Conservation (phyloP, 2,888 invertebrate genomes). For the Schrankia costaestrigalis region DNA sequence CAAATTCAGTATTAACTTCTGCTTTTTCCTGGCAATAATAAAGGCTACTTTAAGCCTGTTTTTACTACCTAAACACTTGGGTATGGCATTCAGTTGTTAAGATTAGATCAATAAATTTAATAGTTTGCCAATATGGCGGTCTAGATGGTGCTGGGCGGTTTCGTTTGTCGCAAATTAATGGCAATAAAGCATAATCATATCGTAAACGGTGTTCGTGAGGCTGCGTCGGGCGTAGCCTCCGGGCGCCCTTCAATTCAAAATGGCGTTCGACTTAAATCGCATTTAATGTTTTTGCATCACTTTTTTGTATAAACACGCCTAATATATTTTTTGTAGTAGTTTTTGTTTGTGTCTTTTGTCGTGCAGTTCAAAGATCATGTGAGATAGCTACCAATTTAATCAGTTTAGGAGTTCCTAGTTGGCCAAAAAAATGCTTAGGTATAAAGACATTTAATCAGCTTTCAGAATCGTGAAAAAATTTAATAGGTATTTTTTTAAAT, state of each 20-base stretch:
- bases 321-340: slow-evolving; percentile 14
- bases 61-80: too few species aligned
- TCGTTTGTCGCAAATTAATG: slow-evolving; percentile 76
- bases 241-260: slow-evolving; percentile 59
- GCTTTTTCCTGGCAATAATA: too few species aligned
- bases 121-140: slow-evolving; percentile 57
- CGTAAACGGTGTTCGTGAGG: slow-evolving; percentile 57
- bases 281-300: slow-evolving; percentile 22
- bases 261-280: slow-evolving; percentile 52
- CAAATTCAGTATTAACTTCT: too few species aligned
- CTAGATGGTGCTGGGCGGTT: slow-evolving; percentile 63
- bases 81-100: slow-evolving; percentile 23
- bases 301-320: slow-evolving; percentile 9
- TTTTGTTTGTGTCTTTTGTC: slow-evolving; percentile 11
- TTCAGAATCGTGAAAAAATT: too few species aligned
- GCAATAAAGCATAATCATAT: slow-evolving; percentile 77
- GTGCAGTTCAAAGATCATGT: background rate
- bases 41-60: too few species aligned
- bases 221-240: slow-evolving; percentile 47
- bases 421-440: too few species aligned
- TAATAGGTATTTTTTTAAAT: too few species aligned
- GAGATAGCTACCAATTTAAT: too few species aligned
- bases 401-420: too few species aligned
- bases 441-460: too few species aligned
- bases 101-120: slow-evolving; percentile 52